Evolutionary conservation across 2,113 vertebrate species (phyloP), one percentile per base, ranked within the genome.

Genomic region (Neogobius melanostomus): DNA sequence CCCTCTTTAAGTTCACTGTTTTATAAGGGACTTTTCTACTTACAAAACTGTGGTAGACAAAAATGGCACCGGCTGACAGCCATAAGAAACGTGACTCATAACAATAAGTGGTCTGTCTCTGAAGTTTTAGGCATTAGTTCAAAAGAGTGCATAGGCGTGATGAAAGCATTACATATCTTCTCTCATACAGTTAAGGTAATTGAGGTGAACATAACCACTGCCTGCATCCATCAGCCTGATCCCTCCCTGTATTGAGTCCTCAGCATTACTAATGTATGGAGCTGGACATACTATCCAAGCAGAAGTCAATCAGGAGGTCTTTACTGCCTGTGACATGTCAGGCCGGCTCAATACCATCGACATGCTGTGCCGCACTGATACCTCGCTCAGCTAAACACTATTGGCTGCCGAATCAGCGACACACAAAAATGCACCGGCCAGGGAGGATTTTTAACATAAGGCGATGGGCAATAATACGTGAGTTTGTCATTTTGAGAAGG

Each of bases 291-390:
- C 85, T 84, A 91, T 86, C 90, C 85, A 85, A 87, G 87, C 88
- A 87, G 81, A 82, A 92, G 90, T 92, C 91, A 88, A 88, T 92
- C 87, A 90, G 77, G 83, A 90, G 85, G 85, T 89, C 87, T 90
- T 91, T 89, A 88, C 84, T 66, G 79, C 66, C 72, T 74, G 70
- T 78, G 89, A 91, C 90, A 87, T 64, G 77, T 87, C 76, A 84
- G 75, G 75, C 48, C 76, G 53, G 91, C 16, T 92, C 91, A 73
- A 92, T 91, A 88, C 50, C 77, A 90, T 92, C 82, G 85, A 92
- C 83, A 74, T 54, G 80, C 76, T 68, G 85, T 82, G 79, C 81
- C 75, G 75, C 73, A 69, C 69, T 84, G 87, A 87, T 87, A 89
- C 82, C 69, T 74, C 79, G 66, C 73, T 76, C 79, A 69, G 81